Conservation (phyloP, 2,888 invertebrate species). For the Anthophora plumipes region DNA sequence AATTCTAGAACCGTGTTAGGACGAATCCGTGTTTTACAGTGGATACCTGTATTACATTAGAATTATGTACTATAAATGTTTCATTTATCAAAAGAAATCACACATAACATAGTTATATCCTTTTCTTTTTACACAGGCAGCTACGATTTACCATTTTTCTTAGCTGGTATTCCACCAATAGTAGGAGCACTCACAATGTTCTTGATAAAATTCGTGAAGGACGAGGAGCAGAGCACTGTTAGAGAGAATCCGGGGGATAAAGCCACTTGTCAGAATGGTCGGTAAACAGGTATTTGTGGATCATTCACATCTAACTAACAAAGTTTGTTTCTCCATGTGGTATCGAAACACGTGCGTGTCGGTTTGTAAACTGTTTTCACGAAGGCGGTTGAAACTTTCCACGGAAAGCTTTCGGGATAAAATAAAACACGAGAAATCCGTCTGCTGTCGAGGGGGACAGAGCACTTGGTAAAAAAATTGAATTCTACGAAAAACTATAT, state of each 20-base stretch:
- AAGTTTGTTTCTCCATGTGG: slow-evolving; percentile 60
- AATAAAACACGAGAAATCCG: slow-evolving; percentile 52
- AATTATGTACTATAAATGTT: neutral
- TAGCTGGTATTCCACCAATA: slow-evolving; percentile 94
- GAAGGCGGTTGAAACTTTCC: slow-evolving; percentile 53
- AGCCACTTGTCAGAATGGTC: slow-evolving; percentile 80
- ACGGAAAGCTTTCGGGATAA: slow-evolving; percentile 52
- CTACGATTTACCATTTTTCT: slow-evolving; percentile 91
- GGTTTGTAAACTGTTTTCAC: slow-evolving; percentile 51
- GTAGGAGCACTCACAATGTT: slow-evolving; percentile 91
- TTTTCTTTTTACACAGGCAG: slow-evolving; percentile 83
- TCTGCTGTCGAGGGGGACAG: slow-evolving; percentile 45
- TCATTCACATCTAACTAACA: slow-evolving; percentile 65
- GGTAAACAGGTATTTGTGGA: slow-evolving; percentile 73
- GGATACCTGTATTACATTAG: no score
- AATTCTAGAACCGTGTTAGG: no score
- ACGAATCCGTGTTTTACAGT: no score
- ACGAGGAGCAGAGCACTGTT: slow-evolving; percentile 67
- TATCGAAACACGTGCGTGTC: slow-evolving; percentile 56
- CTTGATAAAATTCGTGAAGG: slow-evolving; percentile 87
- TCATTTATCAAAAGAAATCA: neutral
- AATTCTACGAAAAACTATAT: slow-evolving; percentile 32
- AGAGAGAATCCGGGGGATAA: slow-evolving; percentile 67
- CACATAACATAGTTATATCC: neutral
- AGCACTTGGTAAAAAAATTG: slow-evolving; percentile 55